A percentile compares a stretch with the other conserved stretches of the same genome.
phyloP scores from a whole-genome alignment of 2,888 invertebrate species.

The Catocala nupta region DNA sequence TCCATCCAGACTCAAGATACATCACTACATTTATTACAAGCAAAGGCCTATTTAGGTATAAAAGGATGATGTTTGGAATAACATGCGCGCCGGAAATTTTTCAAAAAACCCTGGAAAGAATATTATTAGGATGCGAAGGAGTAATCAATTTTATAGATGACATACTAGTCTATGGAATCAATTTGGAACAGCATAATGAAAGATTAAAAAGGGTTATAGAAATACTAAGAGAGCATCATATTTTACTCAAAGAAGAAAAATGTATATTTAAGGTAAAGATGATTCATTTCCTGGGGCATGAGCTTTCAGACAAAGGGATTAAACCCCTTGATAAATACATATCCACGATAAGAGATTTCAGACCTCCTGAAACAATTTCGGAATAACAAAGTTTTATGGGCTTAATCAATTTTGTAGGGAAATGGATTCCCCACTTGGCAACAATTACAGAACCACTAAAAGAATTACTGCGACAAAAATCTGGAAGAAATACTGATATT shows the following conservation, averaged over 20 bases:
- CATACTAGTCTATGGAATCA: slow-evolving; percentile 42
- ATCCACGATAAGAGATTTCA: slow-evolving; percentile 14
- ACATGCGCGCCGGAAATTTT: slow-evolving; percentile 64
- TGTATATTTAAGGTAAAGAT: slow-evolving; percentile 3
- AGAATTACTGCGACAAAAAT: not conserved
- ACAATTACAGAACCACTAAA: slow-evolving; percentile 12
- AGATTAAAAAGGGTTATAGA: slow-evolving; percentile 1
- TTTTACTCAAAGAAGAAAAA: slow-evolving; percentile 1
- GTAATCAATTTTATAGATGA: slow-evolving; percentile 52
- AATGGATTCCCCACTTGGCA: slow-evolving; percentile 11
- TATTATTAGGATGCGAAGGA: slow-evolving; percentile 43
- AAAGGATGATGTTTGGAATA: slow-evolving; percentile 67
- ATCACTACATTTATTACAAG: slow-evolving; percentile 49
- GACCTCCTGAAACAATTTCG: slow-evolving; percentile 33
- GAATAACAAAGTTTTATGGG: slow-evolving; percentile 55
- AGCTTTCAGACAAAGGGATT: not conserved
- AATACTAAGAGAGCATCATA: slow-evolving; percentile 2
- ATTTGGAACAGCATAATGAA: slow-evolving; percentile 21
- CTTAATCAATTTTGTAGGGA: slow-evolving; percentile 39
- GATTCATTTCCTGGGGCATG: slow-evolving; percentile 13
- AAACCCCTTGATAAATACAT: slow-evolving; percentile 18
- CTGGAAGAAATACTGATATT: not conserved
- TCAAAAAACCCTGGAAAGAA: slow-evolving; percentile 58
- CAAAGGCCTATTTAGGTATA: slow-evolving; percentile 55
- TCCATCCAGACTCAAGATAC: slow-evolving; percentile 32